Evolutionary conservation across 2,113 vertebrate species (phyloP).

Genomic region (Malurus cyaneus): DNA sequence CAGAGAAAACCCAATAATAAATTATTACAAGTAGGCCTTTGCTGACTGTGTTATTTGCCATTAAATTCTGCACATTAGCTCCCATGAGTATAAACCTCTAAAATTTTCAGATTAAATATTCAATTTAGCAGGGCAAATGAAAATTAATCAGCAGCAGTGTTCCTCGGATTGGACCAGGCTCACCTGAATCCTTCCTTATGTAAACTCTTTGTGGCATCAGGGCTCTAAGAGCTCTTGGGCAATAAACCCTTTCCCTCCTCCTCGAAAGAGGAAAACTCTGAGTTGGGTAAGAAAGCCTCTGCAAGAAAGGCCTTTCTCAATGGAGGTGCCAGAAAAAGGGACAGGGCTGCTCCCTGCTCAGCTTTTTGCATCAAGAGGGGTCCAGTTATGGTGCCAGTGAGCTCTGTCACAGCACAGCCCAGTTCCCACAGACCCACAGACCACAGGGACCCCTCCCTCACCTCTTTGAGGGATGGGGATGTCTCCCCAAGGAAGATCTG

Average conservation of each 20-base stretch:
- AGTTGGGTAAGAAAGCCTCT: neutral
- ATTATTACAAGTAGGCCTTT: neutral
- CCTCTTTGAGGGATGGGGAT: fast-evolving
- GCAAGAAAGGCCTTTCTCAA: neutral
- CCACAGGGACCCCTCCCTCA: neutral
- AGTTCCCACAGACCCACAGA: neutral
- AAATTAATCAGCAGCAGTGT: neutral
- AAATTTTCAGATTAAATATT: neutral
- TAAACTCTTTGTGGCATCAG: neutral
- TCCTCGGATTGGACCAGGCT: neutral
- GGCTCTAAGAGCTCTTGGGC: neutral
- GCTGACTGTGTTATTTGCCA: neutral
- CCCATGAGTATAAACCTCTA: neutral
- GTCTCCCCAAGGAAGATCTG: neutral
- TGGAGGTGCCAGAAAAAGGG: neutral
- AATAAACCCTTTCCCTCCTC: neutral
- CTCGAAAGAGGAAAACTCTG: neutral
- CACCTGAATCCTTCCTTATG: fast-evolving
- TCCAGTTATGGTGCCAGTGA: fast-evolving
- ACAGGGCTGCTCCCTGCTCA: neutral
- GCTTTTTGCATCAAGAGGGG: fast-evolving
- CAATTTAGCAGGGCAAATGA: neutral
- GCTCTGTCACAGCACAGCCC: neutral
- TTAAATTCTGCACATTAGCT: neutral
- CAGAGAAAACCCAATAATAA: neutral